These are phyloP conservation scores for Cataglyphis hispanica DNA, from an alignment of 1,140 invertebrate genomes.

Conservation along the genomic window DNA sequence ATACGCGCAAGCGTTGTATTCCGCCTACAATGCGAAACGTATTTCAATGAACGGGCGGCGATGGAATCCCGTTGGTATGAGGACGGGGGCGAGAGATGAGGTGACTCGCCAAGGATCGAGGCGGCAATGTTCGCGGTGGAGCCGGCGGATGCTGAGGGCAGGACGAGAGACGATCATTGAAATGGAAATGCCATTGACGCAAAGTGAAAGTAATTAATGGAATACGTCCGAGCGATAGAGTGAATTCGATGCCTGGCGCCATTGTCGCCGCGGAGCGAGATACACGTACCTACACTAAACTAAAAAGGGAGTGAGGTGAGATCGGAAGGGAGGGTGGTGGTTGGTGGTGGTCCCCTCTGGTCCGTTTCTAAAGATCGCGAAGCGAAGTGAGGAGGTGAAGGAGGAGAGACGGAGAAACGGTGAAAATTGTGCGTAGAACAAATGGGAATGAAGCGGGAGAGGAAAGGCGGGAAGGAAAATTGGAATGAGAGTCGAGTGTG, in stretches of 20 bases:
- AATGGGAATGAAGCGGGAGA: not conserved
- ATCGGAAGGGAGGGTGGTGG: not conserved
- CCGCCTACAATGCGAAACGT: slow-evolving; percentile 71
- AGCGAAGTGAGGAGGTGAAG: not conserved
- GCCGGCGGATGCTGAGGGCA: slow-evolving; percentile 49
- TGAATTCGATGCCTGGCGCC: slow-evolving; percentile 73
- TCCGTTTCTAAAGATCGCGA: slow-evolving; percentile 21
- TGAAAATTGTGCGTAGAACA: not conserved
- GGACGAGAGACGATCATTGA: slow-evolving; percentile 73
- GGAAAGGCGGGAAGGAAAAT: not conserved
- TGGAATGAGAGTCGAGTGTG: not conserved
- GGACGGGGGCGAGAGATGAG: not conserved
- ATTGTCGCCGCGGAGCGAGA: slow-evolving; percentile 68
- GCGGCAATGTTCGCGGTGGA: slow-evolving; percentile 55
- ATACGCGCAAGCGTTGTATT: slow-evolving; percentile 66
- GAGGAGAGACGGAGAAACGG: not conserved
- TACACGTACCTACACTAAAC: slow-evolving; percentile 25
- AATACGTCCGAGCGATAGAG: slow-evolving; percentile 75
- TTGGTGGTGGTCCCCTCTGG: not conserved
- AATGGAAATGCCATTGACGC: slow-evolving; percentile 79
- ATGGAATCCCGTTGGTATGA: slow-evolving; percentile 68
- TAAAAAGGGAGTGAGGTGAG: not conserved
- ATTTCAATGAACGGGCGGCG: slow-evolving; percentile 65
- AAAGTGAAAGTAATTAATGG: slow-evolving; percentile 80
- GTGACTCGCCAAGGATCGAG: slow-evolving; percentile 31